These are phyloP conservation scores for Amblyjoppa fuscipennis DNA, from an alignment of 2,888 invertebrate genomes.

Conservation along the genomic window DNA sequence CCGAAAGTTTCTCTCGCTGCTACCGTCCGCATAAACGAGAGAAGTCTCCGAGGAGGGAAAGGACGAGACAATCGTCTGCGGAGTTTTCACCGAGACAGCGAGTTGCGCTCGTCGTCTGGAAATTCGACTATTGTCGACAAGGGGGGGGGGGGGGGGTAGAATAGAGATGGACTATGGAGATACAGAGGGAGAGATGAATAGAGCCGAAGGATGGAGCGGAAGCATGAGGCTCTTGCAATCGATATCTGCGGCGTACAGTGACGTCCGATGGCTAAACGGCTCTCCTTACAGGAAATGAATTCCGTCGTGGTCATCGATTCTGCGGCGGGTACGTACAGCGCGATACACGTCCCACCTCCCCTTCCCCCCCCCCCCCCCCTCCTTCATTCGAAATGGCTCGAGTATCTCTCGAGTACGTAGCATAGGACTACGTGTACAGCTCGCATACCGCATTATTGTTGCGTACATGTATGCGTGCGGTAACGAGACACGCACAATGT, in stretches of 20 bases:
- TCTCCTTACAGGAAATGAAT: constrained; percentile 65
- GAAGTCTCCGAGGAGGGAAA: neutral
- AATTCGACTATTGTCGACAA: constrained; percentile 64
- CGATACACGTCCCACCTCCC: constrained; percentile 45
- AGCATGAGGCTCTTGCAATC: constrained; percentile 63
- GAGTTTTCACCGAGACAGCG: constrained; percentile 7
- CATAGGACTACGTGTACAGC: constrained; percentile 20
- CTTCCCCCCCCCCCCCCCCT: constrained; percentile 2
- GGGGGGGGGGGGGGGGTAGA: constrained; percentile 55
- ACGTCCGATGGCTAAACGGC: constrained; percentile 53
- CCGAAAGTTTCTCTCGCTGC: neutral
- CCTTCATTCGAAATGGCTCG: constrained; percentile 35
- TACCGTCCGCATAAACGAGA: neutral
- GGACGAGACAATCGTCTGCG: constrained; percentile 15
- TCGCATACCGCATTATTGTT: constrained; percentile 20
- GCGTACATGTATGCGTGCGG: constrained; percentile 15
- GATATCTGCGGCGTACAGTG: constrained; percentile 67
- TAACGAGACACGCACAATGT: constrained; percentile 45
- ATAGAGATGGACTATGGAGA: constrained; percentile 60
- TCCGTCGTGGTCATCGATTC: constrained; percentile 51
- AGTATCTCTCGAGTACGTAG: constrained; percentile 31
- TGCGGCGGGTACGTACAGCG: constrained; percentile 2
- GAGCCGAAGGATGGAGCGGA: constrained; percentile 64
- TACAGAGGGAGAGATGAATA: constrained; percentile 58
- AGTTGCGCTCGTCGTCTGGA: constrained; percentile 64